Percentiles rank a stretch among this genome's conserved stretches.
Conservation (phyloP, 2,113 vertebrate species). For the Rhynchopsitta pachyrhyncha region DNA sequence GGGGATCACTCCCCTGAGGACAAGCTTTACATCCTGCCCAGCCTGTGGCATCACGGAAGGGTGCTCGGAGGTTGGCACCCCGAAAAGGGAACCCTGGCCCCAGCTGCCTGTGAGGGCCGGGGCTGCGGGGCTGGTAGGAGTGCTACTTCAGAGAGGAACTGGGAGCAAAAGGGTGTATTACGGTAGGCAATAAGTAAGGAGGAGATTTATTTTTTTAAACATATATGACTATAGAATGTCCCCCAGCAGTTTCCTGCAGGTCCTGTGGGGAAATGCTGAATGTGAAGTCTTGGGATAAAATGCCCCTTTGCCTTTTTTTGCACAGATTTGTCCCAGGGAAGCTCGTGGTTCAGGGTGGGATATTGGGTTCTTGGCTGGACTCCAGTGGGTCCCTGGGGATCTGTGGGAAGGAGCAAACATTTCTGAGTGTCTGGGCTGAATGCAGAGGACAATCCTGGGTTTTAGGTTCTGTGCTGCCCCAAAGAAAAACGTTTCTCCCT, state of each 20-base stretch:
- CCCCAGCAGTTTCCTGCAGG: neutral
- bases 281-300: neutral
- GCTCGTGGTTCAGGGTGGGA: neutral
- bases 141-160: neutral
- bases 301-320: constrained; percentile 47
- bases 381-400: neutral
- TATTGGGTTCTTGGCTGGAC: neutral
- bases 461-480: neutral
- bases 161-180: constrained; percentile 25
- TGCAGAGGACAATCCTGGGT: constrained; percentile 47
- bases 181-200: constrained; percentile 24
- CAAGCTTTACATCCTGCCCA: neutral
- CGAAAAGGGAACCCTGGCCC: neutral
- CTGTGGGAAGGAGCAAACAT: neutral
- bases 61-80: neutral
- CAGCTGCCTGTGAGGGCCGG: fast-evolving
- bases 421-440: constrained; percentile 38
- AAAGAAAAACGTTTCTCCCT: neutral
- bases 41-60: fast-evolving
- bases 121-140: neutral
- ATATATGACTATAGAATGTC: neutral
- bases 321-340: constrained; percentile 40
- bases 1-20: neutral
- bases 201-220: constrained; percentile 65
- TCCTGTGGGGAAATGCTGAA: neutral